Conservation (phyloP, 2,888 invertebrate genomes). For the Elgonia sp. region DNA sequence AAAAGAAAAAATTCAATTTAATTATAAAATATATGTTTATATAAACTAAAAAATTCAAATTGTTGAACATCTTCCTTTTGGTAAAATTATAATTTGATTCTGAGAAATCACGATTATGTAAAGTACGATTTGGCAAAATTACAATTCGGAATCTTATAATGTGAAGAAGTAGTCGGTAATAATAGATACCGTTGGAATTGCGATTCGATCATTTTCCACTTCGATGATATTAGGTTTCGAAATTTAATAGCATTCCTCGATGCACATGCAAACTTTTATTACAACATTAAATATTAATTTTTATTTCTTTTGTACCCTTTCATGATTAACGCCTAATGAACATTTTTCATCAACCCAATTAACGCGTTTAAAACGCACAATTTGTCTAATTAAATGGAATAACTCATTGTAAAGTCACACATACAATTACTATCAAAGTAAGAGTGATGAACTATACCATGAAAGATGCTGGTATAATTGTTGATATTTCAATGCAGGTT, state of each 20-base stretch:
- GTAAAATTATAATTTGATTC: constrained; percentile 16
- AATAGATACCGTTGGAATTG: constrained; percentile 52
- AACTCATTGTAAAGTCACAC: constrained; percentile 10
- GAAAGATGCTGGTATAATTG: constrained; percentile 43
- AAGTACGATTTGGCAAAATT: constrained; percentile 60
- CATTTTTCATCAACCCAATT: background rate
- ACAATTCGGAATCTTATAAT: constrained; percentile 51
- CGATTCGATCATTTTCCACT: constrained; percentile 53
- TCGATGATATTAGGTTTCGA: constrained; percentile 35
- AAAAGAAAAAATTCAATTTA: no score
- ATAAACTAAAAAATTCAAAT: no score
- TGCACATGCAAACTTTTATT: background rate
- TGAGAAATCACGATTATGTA: constrained; percentile 23
- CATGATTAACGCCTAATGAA: background rate
- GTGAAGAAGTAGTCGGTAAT: constrained; percentile 43
- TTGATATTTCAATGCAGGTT: constrained; percentile 85
- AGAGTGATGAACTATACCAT: constrained; percentile 15
- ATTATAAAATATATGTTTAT: background rate
- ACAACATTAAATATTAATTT: background rate
- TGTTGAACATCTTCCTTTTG: background rate
- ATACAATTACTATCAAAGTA: constrained; percentile 23
- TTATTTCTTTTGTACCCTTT: constrained; percentile 1
- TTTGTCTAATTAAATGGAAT: constrained; percentile 32
- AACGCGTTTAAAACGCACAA: background rate
- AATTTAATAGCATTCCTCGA: constrained; percentile 9